Base-by-base conservation (phyloP, 2,888 invertebrate species). In the Mythimna vitellina region DNA sequence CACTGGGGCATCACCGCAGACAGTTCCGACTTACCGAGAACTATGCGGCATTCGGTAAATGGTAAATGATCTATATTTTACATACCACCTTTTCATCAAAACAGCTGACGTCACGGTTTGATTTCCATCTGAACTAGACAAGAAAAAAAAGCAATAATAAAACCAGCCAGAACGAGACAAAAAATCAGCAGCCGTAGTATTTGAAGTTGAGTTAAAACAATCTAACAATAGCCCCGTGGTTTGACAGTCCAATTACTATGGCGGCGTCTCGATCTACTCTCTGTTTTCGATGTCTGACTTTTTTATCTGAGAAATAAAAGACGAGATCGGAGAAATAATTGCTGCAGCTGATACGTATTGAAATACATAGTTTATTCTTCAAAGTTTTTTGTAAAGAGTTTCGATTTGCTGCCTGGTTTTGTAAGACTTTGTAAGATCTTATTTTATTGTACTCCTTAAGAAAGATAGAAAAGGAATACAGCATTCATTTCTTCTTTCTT, bases 221-320 rank as follows among this genome's bases (percentile, higher is more conserved):
- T 84, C 70, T 84, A 82, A 84, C 84, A 74, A 84, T 76, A 74
- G 80, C 70, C 65, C 63, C 75, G 58, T 75, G 75, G 80, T 82
- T 85, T 90, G 92, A 92, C 92, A 91, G 87, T 90, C 89, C 92
- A 92, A 92, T 92, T 92, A 92, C 88, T 83, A 88, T 83, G 84
- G 56, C 62, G 51, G 9, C 63, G 76, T 79, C 84, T 82, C 88
- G 67, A 83, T 85, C 76, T 85, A 78, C 78, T 80, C 87, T 46
- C 46, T 89, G 89, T 85, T 87, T 78, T 75, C 82, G 86, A 88
- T 86, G 73, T 80, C 84, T 86, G 84, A 82, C 76, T 86, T 88
- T 35, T 89, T 90, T 89, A 63, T 71, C 77, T 71, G 81, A 82
- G 72, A 88, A 89, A 88, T 86, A 85, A 88, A 82, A 84, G 83